A percentile compares a stretch with the other conserved stretches of the same genome.
phyloP scores from a whole-genome alignment of 2,797 vertebrate species.

The Hirundo rustica region DNA sequence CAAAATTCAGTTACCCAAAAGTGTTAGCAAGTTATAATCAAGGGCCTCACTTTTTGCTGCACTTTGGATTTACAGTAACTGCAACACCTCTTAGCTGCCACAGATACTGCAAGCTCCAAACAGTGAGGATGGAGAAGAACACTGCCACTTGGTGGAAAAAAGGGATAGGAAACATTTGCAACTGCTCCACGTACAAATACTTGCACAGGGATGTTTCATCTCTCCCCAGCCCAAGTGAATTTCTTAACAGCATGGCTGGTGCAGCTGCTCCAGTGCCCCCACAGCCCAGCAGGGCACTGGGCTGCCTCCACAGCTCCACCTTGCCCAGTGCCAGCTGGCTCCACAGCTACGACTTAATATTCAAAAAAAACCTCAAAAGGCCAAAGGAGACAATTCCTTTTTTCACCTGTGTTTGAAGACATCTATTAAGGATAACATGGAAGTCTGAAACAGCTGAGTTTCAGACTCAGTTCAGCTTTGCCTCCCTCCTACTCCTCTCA shows the following conservation, averaged over 20 bases:
- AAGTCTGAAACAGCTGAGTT: neutral
- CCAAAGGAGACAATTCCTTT: neutral
- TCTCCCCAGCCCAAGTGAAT: neutral
- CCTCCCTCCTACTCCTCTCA: neutral
- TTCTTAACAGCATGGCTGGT: neutral
- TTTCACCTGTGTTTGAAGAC: neutral
- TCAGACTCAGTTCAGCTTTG: neutral
- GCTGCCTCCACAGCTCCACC: neutral
- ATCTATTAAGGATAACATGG: neutral
- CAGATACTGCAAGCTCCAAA: neutral
- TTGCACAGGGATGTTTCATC: neutral
- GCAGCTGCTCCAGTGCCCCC: neutral
- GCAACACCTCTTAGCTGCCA: neutral
- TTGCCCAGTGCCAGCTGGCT: neutral
- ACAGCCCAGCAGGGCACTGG: neutral
- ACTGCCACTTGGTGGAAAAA: constrained; percentile 68
- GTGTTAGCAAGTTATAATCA: neutral
- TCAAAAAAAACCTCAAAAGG: neutral
- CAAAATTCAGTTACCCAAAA: neutral
- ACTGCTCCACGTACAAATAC: neutral
- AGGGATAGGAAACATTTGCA: neutral
- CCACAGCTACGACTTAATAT: neutral
- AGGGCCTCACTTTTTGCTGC: neutral
- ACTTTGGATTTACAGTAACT: neutral
- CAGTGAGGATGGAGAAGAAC: neutral